These are phyloP conservation scores for Sebastes reedi DNA, from an alignment of 2,797 vertebrate species.

Conservation along the genomic window DNA sequence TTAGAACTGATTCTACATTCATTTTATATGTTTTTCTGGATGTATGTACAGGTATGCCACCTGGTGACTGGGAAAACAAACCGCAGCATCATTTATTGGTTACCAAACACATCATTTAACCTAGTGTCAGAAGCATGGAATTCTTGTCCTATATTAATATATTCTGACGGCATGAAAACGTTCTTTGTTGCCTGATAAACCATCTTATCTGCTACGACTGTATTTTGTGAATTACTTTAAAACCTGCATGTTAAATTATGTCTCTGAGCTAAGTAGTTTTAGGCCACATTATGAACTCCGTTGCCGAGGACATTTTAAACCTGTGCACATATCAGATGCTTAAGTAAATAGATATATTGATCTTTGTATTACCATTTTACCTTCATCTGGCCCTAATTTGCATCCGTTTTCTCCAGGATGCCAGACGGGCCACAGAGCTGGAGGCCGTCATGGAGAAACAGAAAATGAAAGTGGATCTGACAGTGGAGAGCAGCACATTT, in stretches of 20 bases:
- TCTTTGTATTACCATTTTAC: neutral
- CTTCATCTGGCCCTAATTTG: neutral
- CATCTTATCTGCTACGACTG: neutral
- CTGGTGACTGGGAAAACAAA: neutral
- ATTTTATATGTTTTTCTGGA: neutral
- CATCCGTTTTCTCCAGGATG: conserved; percentile 76
- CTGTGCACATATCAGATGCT: neutral
- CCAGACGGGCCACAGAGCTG: conserved; percentile 83
- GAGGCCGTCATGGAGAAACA: conserved; percentile 91
- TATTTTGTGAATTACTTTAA: neutral
- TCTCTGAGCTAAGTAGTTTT: neutral
- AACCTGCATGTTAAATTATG: neutral
- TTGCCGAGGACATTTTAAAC: neutral
- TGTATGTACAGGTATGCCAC: neutral
- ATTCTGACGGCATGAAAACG: accelerated
- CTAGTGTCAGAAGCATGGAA: neutral
- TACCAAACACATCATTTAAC: neutral
- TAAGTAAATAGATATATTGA: neutral
- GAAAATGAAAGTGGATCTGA: conserved; percentile 88
- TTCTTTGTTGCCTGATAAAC: neutral
- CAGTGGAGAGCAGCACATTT: conserved; percentile 80
- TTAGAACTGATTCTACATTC: neutral
- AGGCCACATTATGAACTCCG: neutral
- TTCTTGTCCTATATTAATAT: neutral
- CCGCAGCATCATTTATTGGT: neutral